Base-by-base conservation (phyloP, 2,113 vertebrate genomes). In the Triplophysa rosa region DNA sequence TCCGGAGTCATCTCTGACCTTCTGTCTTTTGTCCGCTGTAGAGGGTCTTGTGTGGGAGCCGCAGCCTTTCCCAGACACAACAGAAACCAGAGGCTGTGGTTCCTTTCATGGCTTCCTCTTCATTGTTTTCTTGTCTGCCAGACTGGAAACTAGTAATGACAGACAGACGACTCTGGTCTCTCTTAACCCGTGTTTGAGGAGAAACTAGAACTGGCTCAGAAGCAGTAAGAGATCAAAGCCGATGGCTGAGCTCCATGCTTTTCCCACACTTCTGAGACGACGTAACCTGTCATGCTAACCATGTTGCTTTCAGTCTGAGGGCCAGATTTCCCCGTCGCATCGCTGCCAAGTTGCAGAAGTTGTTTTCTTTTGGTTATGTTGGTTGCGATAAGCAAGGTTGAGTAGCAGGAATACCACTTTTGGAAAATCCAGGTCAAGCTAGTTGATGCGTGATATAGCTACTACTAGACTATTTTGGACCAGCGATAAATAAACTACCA, bases 101-200 rank as follows among this genome's bases (percentile, higher is more conserved):
- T 77, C 21, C 73, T 69, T 24, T 73, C 78, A 59, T 33, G 40
- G 40, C 78, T 83, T 83, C 81, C 81, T 83, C 56, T 33, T 62
- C 71, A 83, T 80, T 83, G 81, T 83, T 85, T 33, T 52, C 47
- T 23, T 63, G 71, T 74, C 58, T 75, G 71, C 61, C 74, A 40
- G 81, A 78, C 78, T 78, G 81, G 73, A 76, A 61, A 81, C 74
- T 69, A 47, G 66, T 73, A 81, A 52, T 75, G 75, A 83, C 59
- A 70, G 78, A 83, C 47, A 33, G 74, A 83, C 80, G 76, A 66
- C 58, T 67, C 49, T 21, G 62, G 73, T 65, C 24, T 0, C 61
- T 64, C 61, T 74, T 42, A 40, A 62, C 24, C 56, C 17, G 2
- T 5, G 23, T 14, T 42, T 66, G 40, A 56, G 54, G 24, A 52